Evolutionary conservation across 2,888 invertebrate species (phyloP), one percentile per base, ranked within the genome.

Genomic region (Smittia sp.): DNA sequence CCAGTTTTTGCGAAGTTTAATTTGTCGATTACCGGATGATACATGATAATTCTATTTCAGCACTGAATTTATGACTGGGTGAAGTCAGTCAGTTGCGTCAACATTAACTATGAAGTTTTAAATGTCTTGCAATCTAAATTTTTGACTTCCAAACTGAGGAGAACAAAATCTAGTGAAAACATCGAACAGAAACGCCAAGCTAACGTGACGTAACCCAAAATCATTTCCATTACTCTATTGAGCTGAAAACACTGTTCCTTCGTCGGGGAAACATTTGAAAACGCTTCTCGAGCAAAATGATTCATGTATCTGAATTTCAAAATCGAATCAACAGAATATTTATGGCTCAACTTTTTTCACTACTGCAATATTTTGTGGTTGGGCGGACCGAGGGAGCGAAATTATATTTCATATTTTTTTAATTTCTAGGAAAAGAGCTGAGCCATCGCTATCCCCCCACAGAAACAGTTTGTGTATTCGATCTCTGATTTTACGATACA

Each of bases 271-370:
- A 58, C 11, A 18, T 58, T 22, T 22, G 7, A 27, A 41, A 67
- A 20, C 22, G 22, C 58, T 58, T 58, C 11, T 58, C n/a, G 18
- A 2, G 58, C 46, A 58, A 67, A 39, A 67, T 67, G 41, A 67
- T 67, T 67, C 41, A 39, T 39, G 41, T 20, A 39, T 39, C 27
- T 27, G 22, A 15, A 15, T 67, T 22, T 58, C 58, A 7, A 18
- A 58, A 58, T 58, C 39, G 41, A 67, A 65, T 65, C 32, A 65
- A 65, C 27, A 65, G 15, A 62, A 65, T 65, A 65, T 65, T 65
- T 65, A 67, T 67, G 25, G 67, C 67, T 67, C 27, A 67, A 67
- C 41, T 67, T 20, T 67, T 67, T 67, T 63, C 27, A 24, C n/a
- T 25, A 32, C 25, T 27, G 27, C 6, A 65, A 15, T 65, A 65